A percentile compares a stretch with the other conserved stretches of the same genome.
These are phyloP conservation scores for Octomys mimax DNA, from an alignment of 2,797 vertebrate genomes.

Conservation along the genomic window DNA sequence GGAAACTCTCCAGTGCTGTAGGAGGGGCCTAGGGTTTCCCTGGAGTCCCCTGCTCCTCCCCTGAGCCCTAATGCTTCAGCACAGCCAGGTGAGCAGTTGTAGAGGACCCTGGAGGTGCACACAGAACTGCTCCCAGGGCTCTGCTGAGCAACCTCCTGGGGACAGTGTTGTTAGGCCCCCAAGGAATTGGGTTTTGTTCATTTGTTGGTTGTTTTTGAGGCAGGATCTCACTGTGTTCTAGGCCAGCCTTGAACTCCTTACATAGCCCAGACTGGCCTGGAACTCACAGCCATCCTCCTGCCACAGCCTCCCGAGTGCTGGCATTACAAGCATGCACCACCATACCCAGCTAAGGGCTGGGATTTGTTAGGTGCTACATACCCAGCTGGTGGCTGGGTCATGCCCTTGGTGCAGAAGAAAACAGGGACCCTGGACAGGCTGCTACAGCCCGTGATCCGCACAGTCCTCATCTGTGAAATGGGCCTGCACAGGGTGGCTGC, in stretches of 20 bases:
- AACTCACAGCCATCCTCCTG: neutral
- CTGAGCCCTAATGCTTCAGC: neutral
- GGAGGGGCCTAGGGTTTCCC: neutral
- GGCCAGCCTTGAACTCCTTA: neutral
- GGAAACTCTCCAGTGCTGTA: neutral
- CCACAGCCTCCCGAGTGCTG: neutral
- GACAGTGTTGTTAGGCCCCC: no score
- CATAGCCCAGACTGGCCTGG: neutral
- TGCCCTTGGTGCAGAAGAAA: neutral
- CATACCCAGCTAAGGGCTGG: neutral
- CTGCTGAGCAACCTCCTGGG: neutral
- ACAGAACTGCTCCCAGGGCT: neutral
- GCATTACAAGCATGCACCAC: neutral
- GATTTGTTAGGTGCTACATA: neutral
- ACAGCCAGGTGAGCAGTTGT: neutral
- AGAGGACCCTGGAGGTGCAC: neutral
- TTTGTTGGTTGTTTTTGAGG: neutral
- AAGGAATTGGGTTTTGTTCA: neutral
- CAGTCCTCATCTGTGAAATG: neutral
- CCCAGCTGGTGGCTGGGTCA: neutral
- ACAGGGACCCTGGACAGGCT: no score
- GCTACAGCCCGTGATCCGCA: fast-evolving
- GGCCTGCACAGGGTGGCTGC: neutral
- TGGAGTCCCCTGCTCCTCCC: fast-evolving
- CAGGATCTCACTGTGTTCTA: neutral